These are phyloP conservation scores for Aix galericulata DNA, from an alignment of 2,113 vertebrate genomes.

Conservation along the genomic window DNA sequence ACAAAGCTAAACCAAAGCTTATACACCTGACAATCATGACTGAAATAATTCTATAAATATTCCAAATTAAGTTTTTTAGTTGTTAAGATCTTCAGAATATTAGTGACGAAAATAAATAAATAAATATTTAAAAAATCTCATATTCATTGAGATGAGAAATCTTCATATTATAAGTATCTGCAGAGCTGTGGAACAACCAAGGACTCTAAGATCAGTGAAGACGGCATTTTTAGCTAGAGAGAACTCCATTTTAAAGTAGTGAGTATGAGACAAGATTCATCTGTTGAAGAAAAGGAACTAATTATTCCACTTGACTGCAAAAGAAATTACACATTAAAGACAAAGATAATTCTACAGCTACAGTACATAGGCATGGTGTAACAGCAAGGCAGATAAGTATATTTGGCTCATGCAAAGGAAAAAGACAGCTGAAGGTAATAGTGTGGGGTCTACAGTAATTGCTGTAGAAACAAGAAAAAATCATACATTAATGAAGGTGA, in stretches of 20 bases:
- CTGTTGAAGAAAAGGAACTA: slow-evolving; percentile 25
- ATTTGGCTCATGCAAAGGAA: background rate
- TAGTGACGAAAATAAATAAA: background rate
- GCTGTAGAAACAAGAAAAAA: background rate
- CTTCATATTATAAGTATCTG: background rate
- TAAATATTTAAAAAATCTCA: background rate
- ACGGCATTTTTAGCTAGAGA: background rate
- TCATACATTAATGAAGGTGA: background rate
- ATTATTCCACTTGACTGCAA: slow-evolving; percentile 48
- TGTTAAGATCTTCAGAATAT: background rate
- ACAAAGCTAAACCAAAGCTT: background rate
- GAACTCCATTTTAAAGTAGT: background rate
- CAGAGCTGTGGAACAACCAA: background rate
- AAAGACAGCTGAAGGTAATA: background rate
- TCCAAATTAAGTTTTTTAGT: background rate
- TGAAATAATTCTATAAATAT: background rate
- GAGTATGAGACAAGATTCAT: background rate
- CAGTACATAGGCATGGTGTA: background rate
- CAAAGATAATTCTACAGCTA: slow-evolving; percentile 11
- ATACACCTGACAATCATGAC: background rate
- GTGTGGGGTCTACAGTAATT: background rate
- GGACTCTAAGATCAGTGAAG: background rate
- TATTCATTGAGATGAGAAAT: slow-evolving; percentile 16
- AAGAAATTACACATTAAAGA: slow-evolving; percentile 29
- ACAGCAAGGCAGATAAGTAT: background rate